Evolutionary conservation across 2,797 vertebrate genomes (phyloP), one percentile per base, ranked within the genome.

Genomic region (Lindbergichthys nudifrons): DNA sequence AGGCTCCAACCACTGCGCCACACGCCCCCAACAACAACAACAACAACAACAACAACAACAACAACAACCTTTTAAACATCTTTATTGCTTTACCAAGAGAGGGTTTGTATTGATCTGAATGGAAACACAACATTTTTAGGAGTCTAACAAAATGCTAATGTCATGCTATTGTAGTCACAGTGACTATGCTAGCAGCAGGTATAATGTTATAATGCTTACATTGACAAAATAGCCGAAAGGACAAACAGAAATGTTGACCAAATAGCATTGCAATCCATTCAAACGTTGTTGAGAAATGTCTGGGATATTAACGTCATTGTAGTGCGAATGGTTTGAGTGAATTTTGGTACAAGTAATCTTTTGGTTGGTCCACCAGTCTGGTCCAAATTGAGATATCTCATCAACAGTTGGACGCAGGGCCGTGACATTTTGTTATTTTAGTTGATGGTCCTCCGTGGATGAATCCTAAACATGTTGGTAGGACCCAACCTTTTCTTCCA

Each of bases 311-410:
- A 32, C 13, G 10, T 57, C 3, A 8, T 19, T 32, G 1, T n/a
- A 26, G 26, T 6, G 3, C 16, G 19, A 3, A 12, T 47, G 8
- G 16, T 1, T 43, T 15, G 5, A 47, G 11, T 48, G 10, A 14
- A 46, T 21, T 61, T 8, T 30, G 43, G 1, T 7, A 14, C n/a
- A 50, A 23, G 10, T 42, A 36, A n/a, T 16, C 18, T 45, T 7
- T 19, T 54, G 21, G 42, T 47, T 36, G n/a, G 18, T 56, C 23
- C 64, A 48, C 26, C 26, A 48, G 5, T 36, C 19, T 19, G 43
- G 30, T 48, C 60, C 26, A 19, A 54, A 54, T 32, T 54, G 54
- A 56, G 18, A 36, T 65, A 12, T 43, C 39, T 30, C 50, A 65
- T 15, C 47, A 23, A 14, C 21, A 30, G 64, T 30, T 54, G 15